Conservation (phyloP, 2,797 vertebrate species). For the Thripadectes ignobilis region DNA sequence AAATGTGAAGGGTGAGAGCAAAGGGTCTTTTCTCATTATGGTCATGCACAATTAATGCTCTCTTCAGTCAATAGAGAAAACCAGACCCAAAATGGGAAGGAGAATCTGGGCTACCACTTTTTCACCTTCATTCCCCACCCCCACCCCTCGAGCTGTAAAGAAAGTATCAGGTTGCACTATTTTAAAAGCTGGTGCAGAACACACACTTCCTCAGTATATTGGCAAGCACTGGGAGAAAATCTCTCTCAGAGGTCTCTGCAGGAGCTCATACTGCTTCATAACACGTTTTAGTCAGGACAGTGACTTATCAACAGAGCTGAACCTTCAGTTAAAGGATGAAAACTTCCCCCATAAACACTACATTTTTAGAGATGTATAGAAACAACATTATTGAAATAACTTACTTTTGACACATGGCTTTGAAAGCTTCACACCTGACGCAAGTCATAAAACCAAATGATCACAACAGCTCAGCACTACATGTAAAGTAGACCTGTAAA, state of each 20-base stretch:
- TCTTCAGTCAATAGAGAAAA: background rate
- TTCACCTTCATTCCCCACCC: background rate
- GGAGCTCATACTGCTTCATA: background rate
- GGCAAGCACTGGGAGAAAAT: constrained; percentile 7
- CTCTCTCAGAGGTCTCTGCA: background rate
- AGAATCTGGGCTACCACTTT: constrained; percentile 11
- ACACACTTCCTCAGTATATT: background rate
- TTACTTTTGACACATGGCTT: constrained; percentile 24
- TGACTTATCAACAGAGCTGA: background rate
- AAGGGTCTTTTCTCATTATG: background rate
- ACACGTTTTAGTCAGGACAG: background rate
- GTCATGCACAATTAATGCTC: background rate
- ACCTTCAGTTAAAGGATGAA: background rate
- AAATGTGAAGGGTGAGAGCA: background rate
- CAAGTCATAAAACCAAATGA: background rate
- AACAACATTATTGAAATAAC: background rate
- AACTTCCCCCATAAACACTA: background rate
- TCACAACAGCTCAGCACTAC: background rate
- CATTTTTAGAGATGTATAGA: background rate
- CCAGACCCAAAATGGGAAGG: constrained; percentile 14
- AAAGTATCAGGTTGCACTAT: constrained; percentile 50
- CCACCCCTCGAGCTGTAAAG: background rate
- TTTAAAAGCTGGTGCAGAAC: constrained; percentile 40
- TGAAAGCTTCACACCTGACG: background rate
- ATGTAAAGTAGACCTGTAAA: constrained; percentile 26